Conservation (phyloP, 2,888 invertebrate species). For the Campoletis raptor region DNA sequence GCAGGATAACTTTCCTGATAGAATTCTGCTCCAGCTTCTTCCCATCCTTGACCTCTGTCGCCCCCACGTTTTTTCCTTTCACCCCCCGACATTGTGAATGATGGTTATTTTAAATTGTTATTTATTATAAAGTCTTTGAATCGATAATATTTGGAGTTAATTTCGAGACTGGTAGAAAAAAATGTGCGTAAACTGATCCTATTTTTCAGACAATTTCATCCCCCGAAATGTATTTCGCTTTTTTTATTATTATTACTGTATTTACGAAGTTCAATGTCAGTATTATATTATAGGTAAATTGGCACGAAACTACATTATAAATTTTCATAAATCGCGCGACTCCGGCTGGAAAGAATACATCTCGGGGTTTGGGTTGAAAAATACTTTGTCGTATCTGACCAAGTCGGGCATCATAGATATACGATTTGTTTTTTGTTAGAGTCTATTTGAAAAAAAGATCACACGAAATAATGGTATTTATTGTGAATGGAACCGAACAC, state of each 20-base stretch:
- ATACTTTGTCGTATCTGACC: conserved; percentile 26
- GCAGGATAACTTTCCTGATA: conserved; percentile 94
- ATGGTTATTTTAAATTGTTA: neutral
- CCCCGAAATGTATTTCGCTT: neutral
- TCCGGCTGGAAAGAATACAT: conserved; percentile 28
- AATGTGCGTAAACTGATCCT: neutral
- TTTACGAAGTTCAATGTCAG: neutral
- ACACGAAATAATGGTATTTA: conserved; percentile 18
- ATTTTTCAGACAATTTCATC: neutral
- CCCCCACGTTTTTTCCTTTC: conserved; percentile 86
- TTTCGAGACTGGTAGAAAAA: neutral
- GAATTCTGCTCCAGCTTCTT: conserved; percentile 94
- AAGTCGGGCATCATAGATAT: conserved; percentile 46
- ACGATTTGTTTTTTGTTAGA: neutral
- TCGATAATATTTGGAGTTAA: neutral
- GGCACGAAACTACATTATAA: conserved; percentile 33
- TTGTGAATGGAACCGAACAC: neutral
- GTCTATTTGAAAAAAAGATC: neutral
- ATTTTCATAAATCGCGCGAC: conserved; percentile 6
- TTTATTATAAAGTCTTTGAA: neutral
- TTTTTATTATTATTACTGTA: neutral
- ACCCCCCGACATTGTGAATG: conserved; percentile 86
- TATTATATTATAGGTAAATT: neutral
- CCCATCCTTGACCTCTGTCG: conserved; percentile 90
- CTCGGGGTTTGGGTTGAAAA: conserved; percentile 34